Evolutionary conservation across 2,888 invertebrate species (phyloP).

Genomic region (Notocelia uddmanniana): DNA sequence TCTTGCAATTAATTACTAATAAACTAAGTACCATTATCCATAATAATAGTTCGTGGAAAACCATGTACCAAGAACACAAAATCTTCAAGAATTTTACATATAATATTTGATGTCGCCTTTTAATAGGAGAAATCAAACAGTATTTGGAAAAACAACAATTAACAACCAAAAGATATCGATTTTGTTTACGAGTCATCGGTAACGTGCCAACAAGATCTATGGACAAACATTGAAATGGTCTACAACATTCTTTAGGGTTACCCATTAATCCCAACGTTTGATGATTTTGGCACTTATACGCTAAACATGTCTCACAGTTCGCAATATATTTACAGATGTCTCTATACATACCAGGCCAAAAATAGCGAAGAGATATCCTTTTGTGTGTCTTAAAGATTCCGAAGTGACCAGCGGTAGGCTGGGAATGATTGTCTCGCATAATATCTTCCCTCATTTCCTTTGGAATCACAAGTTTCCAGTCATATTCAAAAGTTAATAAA

Average conservation of each 20-base stretch:
- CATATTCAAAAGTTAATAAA: conserved; percentile 24
- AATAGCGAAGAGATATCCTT: conserved; percentile 32
- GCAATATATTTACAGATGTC: conserved; percentile 19
- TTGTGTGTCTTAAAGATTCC: conserved; percentile 41
- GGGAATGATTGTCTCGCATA: background rate
- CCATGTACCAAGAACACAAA: background rate
- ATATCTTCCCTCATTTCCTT: background rate
- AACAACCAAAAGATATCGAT: background rate
- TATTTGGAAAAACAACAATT: background rate
- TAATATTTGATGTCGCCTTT: background rate
- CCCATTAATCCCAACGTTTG: conserved; percentile 44
- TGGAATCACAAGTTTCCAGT: conserved; percentile 1
- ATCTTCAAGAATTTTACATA: background rate
- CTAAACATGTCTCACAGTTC: conserved; percentile 14
- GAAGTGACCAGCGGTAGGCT: no score
- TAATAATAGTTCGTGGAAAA: background rate
- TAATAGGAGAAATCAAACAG: background rate
- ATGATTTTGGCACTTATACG: conserved; percentile 35
- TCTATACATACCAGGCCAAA: conserved; percentile 34
- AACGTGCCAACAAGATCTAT: conserved; percentile 27
- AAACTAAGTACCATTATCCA: background rate
- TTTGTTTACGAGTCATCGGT: background rate
- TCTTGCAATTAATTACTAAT: background rate
- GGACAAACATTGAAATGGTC: conserved; percentile 10
- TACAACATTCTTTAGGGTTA: background rate